Conservation (phyloP, 92 coral and sea anemone genomes). For the Paragorgia papillata region DNA sequence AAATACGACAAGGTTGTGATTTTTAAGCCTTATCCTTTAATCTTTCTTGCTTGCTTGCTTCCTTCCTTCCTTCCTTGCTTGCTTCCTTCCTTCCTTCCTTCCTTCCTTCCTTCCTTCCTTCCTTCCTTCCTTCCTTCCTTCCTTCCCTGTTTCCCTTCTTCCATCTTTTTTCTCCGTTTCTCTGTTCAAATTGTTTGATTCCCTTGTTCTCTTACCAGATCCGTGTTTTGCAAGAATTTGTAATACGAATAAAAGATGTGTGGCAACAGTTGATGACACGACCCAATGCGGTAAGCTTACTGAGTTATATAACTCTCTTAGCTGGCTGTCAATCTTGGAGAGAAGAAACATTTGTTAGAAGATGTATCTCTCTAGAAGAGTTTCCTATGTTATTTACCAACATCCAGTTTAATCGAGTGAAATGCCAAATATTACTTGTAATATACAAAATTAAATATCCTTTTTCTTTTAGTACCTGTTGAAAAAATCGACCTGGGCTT, state of each 20-base stretch:
- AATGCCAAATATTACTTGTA: too few species aligned
- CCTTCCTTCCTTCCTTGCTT: conserved; percentile 14
- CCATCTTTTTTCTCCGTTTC: background rate
- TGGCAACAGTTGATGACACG: conserved; percentile 4
- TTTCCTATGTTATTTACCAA: too few species aligned
- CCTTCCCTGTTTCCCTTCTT: background rate
- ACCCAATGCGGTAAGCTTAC: conserved; percentile 27
- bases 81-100: background rate
- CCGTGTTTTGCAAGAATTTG: conserved; percentile 39
- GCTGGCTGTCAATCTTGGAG: too few species aligned
- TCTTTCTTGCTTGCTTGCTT: background rate
- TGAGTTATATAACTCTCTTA: too few species aligned
- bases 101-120: background rate
- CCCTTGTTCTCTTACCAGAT: background rate
- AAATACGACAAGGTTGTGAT: conserved; percentile 45
- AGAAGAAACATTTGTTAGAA: too few species aligned
- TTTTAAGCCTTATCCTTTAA: background rate
- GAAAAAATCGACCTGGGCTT: conserved; percentile 72
- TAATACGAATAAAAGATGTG: conserved; percentile 18
- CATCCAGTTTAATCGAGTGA: too few species aligned
- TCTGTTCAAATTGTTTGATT: background rate
- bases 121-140: conserved; percentile 11
- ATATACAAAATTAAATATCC: too few species aligned
- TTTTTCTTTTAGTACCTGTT: conserved; percentile 32
- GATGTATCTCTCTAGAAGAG: too few species aligned